A percentile compares a stretch with the other conserved stretches of the same genome.
Evolutionary conservation across 2,797 vertebrate genomes (phyloP).

Genomic region (Urocyon cinereoargenteus): DNA sequence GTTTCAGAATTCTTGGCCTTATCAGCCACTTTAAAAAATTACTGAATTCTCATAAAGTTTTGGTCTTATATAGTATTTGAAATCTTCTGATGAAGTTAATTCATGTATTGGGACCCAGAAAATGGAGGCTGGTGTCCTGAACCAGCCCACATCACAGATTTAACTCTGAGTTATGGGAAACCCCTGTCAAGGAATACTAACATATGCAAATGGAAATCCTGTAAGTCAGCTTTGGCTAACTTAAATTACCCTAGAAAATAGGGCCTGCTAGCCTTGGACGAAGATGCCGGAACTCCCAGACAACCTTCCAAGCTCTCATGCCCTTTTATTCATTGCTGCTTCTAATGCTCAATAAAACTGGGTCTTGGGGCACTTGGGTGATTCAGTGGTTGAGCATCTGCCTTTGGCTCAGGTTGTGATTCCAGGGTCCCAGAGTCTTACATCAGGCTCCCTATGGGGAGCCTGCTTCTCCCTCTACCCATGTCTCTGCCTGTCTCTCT

Average conservation of each 20-base stretch:
- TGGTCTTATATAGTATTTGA: neutral
- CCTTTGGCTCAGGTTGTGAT: too few species aligned
- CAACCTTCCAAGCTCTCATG: neutral
- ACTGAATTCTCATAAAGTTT: neutral
- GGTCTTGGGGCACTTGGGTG: neutral
- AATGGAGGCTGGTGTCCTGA: neutral
- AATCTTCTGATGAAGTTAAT: neutral
- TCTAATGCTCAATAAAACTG: neutral
- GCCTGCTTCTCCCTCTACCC: too few species aligned
- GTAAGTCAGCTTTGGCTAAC: neutral
- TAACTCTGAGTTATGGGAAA: neutral
- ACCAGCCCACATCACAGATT: neutral
- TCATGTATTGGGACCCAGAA: neutral
- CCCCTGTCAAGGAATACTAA: neutral
- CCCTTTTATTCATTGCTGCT: neutral
- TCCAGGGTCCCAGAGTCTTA: too few species aligned
- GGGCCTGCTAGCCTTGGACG: neutral
- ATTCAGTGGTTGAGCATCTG: too few species aligned
- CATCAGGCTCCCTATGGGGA: too few species aligned
- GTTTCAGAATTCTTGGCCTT: neutral
- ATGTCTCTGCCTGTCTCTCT: too few species aligned
- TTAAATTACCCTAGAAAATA: neutral
- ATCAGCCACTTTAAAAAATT: neutral
- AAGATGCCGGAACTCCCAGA: neutral
- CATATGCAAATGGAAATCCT: neutral